phyloP scores from a whole-genome alignment of 2,113 vertebrate genomes.

The Cavia porcellus region DNA sequence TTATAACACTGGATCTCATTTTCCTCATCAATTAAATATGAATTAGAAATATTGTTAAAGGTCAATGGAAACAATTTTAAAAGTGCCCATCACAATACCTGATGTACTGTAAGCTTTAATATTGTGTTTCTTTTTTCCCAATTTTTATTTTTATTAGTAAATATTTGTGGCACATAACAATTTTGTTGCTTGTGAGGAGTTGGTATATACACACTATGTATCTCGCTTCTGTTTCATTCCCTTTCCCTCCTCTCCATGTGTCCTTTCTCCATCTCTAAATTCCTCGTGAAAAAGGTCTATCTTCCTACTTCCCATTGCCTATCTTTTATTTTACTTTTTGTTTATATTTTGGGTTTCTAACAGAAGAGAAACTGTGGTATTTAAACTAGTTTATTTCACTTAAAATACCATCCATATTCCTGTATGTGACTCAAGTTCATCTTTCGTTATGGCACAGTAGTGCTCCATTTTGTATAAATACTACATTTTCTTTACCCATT shows the following conservation, averaged over 20 bases:
- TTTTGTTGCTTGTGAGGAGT: neutral
- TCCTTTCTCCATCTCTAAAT: neutral
- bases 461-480: neutral
- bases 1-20: neutral
- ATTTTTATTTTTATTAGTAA: neutral
- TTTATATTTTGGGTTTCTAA: neutral
- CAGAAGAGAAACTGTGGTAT: neutral
- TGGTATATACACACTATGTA: neutral
- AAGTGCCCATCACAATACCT: neutral
- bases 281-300: neutral
- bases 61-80: neutral
- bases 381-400: neutral
- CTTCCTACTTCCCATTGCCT: neutral
- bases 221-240: neutral
- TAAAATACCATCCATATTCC: neutral
- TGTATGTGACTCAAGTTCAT: neutral
- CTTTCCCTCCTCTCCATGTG: neutral
- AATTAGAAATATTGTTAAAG: neutral
- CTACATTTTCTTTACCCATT: neutral
- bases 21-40: neutral
- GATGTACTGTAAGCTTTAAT: neutral
- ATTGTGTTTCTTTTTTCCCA: neutral
- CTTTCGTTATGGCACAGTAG: neutral
- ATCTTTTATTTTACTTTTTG: neutral
- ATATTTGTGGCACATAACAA: neutral